phyloP scores from a whole-genome alignment of 2,797 vertebrate species.

The Cetoscarus ocellatus region DNA sequence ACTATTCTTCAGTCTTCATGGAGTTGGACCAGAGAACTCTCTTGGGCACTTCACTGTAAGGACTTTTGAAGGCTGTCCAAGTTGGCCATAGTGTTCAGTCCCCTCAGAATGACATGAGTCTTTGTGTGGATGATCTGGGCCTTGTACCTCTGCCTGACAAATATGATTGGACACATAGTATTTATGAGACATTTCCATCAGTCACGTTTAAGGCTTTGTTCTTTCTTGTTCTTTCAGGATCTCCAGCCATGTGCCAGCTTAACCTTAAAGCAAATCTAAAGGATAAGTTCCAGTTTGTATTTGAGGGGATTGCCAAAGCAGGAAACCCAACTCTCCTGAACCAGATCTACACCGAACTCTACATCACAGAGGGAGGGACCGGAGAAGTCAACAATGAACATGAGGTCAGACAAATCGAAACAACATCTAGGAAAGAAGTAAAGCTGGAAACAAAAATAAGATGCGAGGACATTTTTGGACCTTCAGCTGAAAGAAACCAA shows the following conservation, averaged over 20 bases:
- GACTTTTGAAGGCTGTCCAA: too few species aligned
- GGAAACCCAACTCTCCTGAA: slow-evolving; percentile 4
- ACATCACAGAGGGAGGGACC: slow-evolving; percentile 2
- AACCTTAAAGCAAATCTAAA: not conserved
- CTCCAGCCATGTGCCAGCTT: not conserved
- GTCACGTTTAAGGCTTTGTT: not conserved
- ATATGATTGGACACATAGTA: too few species aligned
- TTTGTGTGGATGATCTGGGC: too few species aligned
- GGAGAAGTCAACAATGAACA: slow-evolving; percentile 9
- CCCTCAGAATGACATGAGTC: too few species aligned
- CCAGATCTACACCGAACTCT: slow-evolving; percentile 3
- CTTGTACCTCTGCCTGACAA: too few species aligned
- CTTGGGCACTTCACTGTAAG: too few species aligned
- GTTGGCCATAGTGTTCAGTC: too few species aligned
- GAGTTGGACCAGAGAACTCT: too few species aligned
- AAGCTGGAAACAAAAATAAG: not conserved
- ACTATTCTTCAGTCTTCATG: too few species aligned
- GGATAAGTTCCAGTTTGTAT: not conserved
- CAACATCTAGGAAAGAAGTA: not conserved
- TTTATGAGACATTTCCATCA: too few species aligned
- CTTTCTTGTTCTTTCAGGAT: slow-evolving; percentile 1
- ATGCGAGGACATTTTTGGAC: not conserved
- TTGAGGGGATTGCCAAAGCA: slow-evolving; percentile 3
- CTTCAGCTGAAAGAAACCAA: not conserved
- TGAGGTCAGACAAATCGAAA: slow-evolving; percentile 1